phyloP scores from a whole-genome alignment of 2,797 vertebrate species.

The Pseudocheirus occidentalis region DNA sequence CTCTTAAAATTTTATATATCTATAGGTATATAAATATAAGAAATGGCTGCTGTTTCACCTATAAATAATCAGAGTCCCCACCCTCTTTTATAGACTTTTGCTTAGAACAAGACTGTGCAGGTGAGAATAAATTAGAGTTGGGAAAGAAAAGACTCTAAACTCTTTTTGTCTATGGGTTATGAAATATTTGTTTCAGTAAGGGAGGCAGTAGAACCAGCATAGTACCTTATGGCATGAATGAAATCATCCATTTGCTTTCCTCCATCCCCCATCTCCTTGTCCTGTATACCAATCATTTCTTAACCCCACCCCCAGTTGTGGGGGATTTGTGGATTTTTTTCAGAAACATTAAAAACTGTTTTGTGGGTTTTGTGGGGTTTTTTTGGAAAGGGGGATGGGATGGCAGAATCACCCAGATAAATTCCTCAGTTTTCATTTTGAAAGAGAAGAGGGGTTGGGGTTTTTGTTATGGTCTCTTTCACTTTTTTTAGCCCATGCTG shows the following conservation, averaged over 20 bases:
- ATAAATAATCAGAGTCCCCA: constrained; percentile 75
- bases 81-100: constrained; percentile 83
- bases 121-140: constrained; percentile 81
- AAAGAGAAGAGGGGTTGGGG: neutral
- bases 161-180: constrained; percentile 71
- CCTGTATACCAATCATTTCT: neutral
- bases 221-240: constrained; percentile 43
- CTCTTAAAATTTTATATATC: constrained; percentile 63
- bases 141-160: constrained; percentile 72
- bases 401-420: neutral
- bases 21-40: constrained; percentile 46
- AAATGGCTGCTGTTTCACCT: constrained; percentile 79
- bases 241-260: constrained; percentile 59
- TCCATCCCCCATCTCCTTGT: constrained; percentile 20
- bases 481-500: constrained; percentile 60
- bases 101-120: constrained; percentile 84
- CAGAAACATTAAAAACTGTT: neutral
- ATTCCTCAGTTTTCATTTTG: constrained; percentile 22
- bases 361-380: neutral
- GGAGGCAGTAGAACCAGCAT: constrained; percentile 57
- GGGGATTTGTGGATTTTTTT: neutral
- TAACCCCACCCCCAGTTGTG: neutral
- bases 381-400: neutral
- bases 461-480: neutral
- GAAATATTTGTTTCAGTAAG: constrained; percentile 75